phyloP scores from a whole-genome alignment of 2,113 vertebrate genomes.

The Orcinus orca region DNA sequence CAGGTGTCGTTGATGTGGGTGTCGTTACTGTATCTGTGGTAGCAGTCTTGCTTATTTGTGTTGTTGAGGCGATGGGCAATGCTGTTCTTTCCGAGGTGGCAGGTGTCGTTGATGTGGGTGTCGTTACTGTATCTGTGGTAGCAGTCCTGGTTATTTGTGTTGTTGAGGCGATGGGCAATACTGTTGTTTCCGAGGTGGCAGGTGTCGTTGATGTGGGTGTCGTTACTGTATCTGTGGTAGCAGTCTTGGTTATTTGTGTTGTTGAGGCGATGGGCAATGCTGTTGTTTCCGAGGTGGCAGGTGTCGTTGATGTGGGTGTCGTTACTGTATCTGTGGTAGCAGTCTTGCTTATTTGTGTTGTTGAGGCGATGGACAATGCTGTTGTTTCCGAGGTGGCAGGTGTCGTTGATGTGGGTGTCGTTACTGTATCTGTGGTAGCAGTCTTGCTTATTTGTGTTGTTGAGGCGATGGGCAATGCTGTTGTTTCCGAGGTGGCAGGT shows the following conservation, averaged over 20 bases:
- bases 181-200: too few relatives aligned
- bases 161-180: rapidly evolving
- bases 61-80: rapidly evolving
- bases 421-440: rapidly evolving
- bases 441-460: rapidly evolving
- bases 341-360: rapidly evolving
- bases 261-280: rapidly evolving
- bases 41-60: rapidly evolving
- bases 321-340: rapidly evolving
- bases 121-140: background rate
- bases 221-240: rapidly evolving
- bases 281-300: rapidly evolving
- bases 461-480: rapidly evolving
- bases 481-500: rapidly evolving
- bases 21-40: background rate
- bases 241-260: rapidly evolving
- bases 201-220: background rate
- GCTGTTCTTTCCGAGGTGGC: rapidly evolving
- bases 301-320: background rate
- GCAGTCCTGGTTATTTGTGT: rapidly evolving
- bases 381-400: rapidly evolving
- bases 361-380: rapidly evolving
- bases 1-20: background rate
- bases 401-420: background rate
- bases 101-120: background rate